A percentile compares a stretch with the other conserved stretches of the same genome.
These are phyloP conservation scores for Nebria brevicollis DNA, from an alignment of 2,888 invertebrate species.

Conservation along the genomic window DNA sequence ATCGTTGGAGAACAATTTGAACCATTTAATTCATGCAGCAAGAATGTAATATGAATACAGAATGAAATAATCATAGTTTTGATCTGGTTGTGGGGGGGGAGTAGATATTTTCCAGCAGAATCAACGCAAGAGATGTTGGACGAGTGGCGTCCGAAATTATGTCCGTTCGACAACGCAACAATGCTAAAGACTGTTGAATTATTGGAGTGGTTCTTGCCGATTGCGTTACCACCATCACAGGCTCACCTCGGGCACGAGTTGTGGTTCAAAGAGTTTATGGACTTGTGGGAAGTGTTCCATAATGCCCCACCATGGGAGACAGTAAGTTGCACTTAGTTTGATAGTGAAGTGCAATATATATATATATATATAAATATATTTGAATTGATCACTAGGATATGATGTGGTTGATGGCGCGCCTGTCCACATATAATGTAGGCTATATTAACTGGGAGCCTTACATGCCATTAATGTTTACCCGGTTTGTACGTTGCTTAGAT, in stretches of 20 bases:
- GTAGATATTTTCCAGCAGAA: conserved; percentile 75
- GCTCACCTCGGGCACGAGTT: conserved; percentile 75
- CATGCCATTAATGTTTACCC: conserved; percentile 79
- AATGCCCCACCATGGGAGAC: conserved; percentile 77
- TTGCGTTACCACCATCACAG: conserved; percentile 71
- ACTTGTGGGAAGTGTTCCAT: conserved; percentile 80
- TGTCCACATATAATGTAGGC: conserved; percentile 81
- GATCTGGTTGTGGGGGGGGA: not conserved
- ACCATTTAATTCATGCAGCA: conserved; percentile 56
- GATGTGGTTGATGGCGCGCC: conserved; percentile 77
- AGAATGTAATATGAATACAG: conserved; percentile 56
- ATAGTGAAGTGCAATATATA: no score
- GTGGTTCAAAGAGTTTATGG: conserved; percentile 84
- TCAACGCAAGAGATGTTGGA: conserved; percentile 89
- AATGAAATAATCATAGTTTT: conserved; percentile 2
- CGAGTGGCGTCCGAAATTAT: conserved; percentile 81
- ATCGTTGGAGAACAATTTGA: conserved; percentile 55
- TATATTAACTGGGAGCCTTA: conserved; percentile 89
- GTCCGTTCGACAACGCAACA: conserved; percentile 73
- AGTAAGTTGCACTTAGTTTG: conserved; percentile 65
- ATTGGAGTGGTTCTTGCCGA: conserved; percentile 81
- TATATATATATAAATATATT: no score
- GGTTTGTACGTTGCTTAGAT: conserved; percentile 77
- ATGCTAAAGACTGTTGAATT: conserved; percentile 68
- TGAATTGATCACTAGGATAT: no score